These are phyloP conservation scores for Scaptomyza polygonia DNA, from an alignment of 2,888 invertebrate genomes.

Conservation along the genomic window DNA sequence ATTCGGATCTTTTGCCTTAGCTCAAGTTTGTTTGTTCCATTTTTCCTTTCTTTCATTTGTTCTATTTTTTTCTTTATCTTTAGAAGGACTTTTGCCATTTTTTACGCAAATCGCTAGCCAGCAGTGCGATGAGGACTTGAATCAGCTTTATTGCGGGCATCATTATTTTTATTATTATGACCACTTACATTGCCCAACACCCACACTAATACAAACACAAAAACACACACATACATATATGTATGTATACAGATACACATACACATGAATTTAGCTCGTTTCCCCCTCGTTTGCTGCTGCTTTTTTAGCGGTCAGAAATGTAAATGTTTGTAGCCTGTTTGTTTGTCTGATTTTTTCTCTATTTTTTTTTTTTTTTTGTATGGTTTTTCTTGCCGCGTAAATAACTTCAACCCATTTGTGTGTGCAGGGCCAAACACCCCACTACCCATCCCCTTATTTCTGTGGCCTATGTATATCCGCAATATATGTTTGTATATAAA, in stretches of 20 bases:
- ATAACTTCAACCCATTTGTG: conserved; percentile 79
- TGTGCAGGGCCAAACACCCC: conserved; percentile 19
- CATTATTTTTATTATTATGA: conserved; percentile 84
- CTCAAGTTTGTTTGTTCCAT: conserved; percentile 30
- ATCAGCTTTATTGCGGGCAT: conserved; percentile 83
- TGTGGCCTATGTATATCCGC: not conserved
- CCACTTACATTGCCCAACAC: conserved; percentile 74
- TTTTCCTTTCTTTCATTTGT: conserved; percentile 17
- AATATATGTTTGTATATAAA: conserved; percentile 67
- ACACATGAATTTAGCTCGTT: conserved; percentile 63
- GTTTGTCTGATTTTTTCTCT: conserved; percentile 17
- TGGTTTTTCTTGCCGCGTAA: conserved; percentile 57
- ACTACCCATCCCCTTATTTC: not conserved
- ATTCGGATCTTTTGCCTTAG: conserved; percentile 18
- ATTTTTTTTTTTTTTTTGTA: conserved; percentile 8
- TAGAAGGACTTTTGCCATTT: conserved; percentile 62
- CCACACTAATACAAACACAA: conserved; percentile 38
- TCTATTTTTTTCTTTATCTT: conserved; percentile 62
- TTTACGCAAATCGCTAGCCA: conserved; percentile 74
- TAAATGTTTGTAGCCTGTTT: conserved; percentile 58
- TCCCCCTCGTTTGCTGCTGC: conserved; percentile 3
- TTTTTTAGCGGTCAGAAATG: conserved; percentile 63
- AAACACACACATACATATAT: conserved; percentile 9
- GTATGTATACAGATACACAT: conserved; percentile 20
- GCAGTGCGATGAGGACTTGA: conserved; percentile 73